Percentiles rank a stretch among this genome's conserved stretches.
Conservation (phyloP, 2,113 vertebrate genomes). For the Pyxicephalus adspersus region DNA sequence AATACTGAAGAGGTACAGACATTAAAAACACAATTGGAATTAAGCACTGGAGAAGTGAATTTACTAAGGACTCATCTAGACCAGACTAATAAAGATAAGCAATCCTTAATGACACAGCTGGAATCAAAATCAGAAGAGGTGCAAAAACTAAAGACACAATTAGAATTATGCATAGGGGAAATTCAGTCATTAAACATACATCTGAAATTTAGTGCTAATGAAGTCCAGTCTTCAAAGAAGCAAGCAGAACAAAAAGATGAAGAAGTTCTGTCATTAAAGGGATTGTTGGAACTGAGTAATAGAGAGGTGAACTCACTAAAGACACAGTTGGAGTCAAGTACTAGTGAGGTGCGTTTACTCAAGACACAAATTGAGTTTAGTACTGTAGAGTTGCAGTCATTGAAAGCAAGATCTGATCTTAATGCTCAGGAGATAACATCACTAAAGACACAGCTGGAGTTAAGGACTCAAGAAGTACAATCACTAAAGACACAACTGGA, state of each 20-base stretch:
- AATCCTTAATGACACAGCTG: background rate
- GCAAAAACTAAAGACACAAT: background rate
- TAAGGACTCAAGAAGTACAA: constrained; percentile 8
- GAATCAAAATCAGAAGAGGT: background rate
- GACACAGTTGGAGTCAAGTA: constrained; percentile 5
- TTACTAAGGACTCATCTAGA: constrained; percentile 8
- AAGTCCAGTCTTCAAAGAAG: background rate
- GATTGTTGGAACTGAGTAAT: constrained; percentile 66
- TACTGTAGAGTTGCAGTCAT: constrained; percentile 58
- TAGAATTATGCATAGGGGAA: background rate
- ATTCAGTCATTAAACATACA: background rate
- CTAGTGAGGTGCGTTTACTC: background rate
- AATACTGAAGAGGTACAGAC: background rate
- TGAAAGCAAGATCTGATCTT: constrained; percentile 66
- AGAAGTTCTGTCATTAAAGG: constrained; percentile 63
- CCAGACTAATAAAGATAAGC: background rate
- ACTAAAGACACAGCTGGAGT: constrained; percentile 22
- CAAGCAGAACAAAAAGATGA: constrained; percentile 6
- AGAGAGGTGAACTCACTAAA: constrained; percentile 21
- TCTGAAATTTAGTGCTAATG: background rate
- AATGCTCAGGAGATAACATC: constrained; percentile 19
- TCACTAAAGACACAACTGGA: constrained; percentile 20
- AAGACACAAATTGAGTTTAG: constrained; percentile 60
- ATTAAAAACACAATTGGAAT: background rate
- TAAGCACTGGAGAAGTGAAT: background rate